Evolutionary conservation across 2,888 invertebrate genomes (phyloP).

Genomic region (Philaethria dido): DNA sequence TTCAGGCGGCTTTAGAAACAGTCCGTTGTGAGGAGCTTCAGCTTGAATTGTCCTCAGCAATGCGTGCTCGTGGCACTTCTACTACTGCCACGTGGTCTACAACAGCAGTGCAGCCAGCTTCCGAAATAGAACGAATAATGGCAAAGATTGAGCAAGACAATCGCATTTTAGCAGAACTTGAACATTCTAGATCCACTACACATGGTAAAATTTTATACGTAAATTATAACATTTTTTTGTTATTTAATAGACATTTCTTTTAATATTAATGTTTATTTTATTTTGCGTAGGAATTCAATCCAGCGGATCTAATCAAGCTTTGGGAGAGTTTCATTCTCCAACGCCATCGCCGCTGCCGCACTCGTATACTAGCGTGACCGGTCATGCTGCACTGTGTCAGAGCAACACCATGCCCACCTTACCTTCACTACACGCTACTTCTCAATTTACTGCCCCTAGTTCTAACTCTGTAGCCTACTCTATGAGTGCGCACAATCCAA

Average conservation of each 20-base stretch:
- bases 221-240: neutral
- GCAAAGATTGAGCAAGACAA: conserved; percentile 97
- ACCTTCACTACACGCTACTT: conserved; percentile 78
- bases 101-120: conserved; percentile 80
- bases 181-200: conserved; percentile 90
- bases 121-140: conserved; percentile 96
- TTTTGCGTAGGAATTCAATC: conserved; percentile 82
- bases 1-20: conserved; percentile 86
- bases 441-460: conserved; percentile 75
- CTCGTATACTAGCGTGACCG: conserved; percentile 77
- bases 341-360: conserved; percentile 84
- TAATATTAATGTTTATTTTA: conserved; percentile 11
- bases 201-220: conserved; percentile 70
- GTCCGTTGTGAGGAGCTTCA: conserved; percentile 95
- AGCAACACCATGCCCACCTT: conserved; percentile 86
- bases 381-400: conserved; percentile 81
- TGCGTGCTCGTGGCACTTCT: conserved; percentile 76
- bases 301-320: conserved; percentile 88
- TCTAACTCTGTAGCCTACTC: conserved; percentile 80
- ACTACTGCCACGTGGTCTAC: conserved; percentile 67
- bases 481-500: conserved; percentile 79
- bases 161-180: conserved; percentile 94
- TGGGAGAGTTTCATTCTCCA: conserved; percentile 86
- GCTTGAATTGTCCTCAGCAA: conserved; percentile 91
- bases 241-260: neutral